Base-by-base conservation (phyloP, 2,797 vertebrate species). In the Sphenopsis melanotis region DNA sequence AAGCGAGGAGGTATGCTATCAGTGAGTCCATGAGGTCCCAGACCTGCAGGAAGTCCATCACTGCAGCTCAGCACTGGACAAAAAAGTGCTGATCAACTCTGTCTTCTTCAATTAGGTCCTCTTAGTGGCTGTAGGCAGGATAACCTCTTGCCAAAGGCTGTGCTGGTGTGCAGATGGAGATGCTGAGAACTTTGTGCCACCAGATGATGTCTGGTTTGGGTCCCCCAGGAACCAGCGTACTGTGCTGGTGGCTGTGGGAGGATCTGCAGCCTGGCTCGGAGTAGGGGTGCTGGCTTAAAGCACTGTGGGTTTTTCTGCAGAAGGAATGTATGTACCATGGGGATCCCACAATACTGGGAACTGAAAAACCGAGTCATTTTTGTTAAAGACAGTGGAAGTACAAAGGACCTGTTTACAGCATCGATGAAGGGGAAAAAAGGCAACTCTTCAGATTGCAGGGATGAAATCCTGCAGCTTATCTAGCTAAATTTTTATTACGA, bases 381-480 rank as follows among this genome's bases (percentile, higher is more conserved):
- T 75, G 41, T n/a, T 57, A 39, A 80, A 81, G 42, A 47, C 27
- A 72, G 6, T 12, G 32, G 32, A 81, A 57, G 9, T 34, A 37
- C 19, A 34, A 42, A 72, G 65, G 10, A 42, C 11, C 9, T 39
- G 12, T 37, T 65, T 63, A 42, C 4, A 74, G 32, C 37, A 74
- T 8, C 29, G 30, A 2, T n/a, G 27, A 34, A 21, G 16, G 19
- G 7, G 16, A 4, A 0, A 17, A 41, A 87, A n/a, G 15, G 7
- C 34, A 42, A 12, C 37, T 41, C 37, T 57, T 84, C 52, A 52
- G 29, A 63, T 52, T 66, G n/a, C 32, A 55, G n/a, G 47, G 16
- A 37, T 94, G 41, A 87, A 89, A 60, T 56, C 44, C 29, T 80
- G 24, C 37, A 68, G 37, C 13, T 83, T 91, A 65, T 64, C 36